Percentiles rank a stretch among this genome's conserved stretches.
Conservation (phyloP, 2,888 invertebrate species). For the Ophion ellenae region DNA sequence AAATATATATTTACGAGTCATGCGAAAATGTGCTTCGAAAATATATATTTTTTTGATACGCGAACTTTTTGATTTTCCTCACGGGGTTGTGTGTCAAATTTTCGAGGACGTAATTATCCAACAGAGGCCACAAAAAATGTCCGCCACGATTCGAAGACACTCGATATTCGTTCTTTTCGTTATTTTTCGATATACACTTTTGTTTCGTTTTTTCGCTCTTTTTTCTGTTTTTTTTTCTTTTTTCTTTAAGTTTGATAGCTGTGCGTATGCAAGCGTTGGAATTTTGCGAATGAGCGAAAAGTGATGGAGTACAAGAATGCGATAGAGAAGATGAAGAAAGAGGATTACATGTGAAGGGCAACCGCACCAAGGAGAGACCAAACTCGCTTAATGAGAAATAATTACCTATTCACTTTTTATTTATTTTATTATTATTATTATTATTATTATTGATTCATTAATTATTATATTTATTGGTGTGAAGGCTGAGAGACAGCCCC, state of each 20-base stretch:
- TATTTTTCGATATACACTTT: slow-evolving; percentile 25
- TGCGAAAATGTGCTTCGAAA: too few species aligned
- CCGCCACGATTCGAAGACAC: too few species aligned
- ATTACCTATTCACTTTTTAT: slow-evolving; percentile 76
- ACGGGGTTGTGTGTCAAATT: too few species aligned
- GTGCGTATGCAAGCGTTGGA: slow-evolving; percentile 57
- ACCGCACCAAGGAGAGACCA: slow-evolving; percentile 82
- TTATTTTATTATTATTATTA: slow-evolving; percentile 74
- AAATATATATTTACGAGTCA: too few species aligned
- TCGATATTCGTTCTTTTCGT: slow-evolving; percentile 22
- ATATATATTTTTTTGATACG: neutral
- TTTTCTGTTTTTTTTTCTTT: slow-evolving; percentile 19
- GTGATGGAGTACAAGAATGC: slow-evolving; percentile 34
- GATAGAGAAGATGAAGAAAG: slow-evolving; percentile 48
- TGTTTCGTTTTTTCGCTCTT: slow-evolving; percentile 31
- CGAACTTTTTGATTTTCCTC: neutral
- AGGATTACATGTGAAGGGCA: slow-evolving; percentile 73
- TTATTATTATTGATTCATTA: slow-evolving; percentile 70
- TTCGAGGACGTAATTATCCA: too few species aligned
- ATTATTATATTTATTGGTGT: slow-evolving; percentile 78
- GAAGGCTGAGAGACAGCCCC: slow-evolving; percentile 73
- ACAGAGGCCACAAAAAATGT: too few species aligned
- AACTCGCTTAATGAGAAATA: slow-evolving; percentile 78
- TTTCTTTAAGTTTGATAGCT: slow-evolving; percentile 41
- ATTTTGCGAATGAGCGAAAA: slow-evolving; percentile 39